Percentiles rank a stretch among this genome's conserved stretches.
Conservation (phyloP, 92 coral and sea anemone species). For the Paragorgia papillata region DNA sequence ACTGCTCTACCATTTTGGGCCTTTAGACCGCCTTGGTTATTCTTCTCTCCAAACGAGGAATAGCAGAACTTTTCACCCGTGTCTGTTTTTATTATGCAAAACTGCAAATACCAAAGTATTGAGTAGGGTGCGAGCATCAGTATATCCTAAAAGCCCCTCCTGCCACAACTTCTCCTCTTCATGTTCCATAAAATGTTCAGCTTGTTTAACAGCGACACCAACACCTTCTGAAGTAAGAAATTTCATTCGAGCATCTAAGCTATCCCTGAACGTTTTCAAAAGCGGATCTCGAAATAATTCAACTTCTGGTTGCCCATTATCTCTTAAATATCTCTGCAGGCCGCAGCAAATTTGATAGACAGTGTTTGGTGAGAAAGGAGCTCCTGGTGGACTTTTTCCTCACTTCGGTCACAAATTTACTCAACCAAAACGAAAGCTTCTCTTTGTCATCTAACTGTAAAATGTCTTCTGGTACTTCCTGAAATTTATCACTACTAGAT, state of each 20-base stretch:
- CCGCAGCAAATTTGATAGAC: conserved; percentile 53
- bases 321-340: conserved; percentile 44
- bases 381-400: conserved; percentile 14
- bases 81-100: conserved; percentile 45
- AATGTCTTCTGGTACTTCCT: no score
- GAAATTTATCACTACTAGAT: no score
- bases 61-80: conserved; percentile 24
- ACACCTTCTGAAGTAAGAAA: conserved; percentile 32
- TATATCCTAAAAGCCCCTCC: conserved; percentile 16
- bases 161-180: conserved; percentile 32
- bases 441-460: no score
- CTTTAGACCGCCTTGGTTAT: no score
- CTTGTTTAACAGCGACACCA: conserved; percentile 30
- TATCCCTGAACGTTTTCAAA: conserved; percentile 42
- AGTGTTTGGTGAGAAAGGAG: conserved; percentile 2
- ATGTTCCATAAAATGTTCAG: conserved; percentile 27
- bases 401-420: conserved; percentile 43
- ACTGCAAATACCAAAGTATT: conserved; percentile 39
- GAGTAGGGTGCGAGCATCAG: conserved; percentile 5
- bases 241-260: conserved; percentile 45
- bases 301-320: conserved; percentile 44
- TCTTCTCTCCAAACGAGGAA: conserved; percentile 40
- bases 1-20: no score
- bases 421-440: conserved; percentile 47
- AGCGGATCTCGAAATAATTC: conserved; percentile 29